Conservation (phyloP, 2,797 vertebrate genomes). For the Malacoraja senta region DNA sequence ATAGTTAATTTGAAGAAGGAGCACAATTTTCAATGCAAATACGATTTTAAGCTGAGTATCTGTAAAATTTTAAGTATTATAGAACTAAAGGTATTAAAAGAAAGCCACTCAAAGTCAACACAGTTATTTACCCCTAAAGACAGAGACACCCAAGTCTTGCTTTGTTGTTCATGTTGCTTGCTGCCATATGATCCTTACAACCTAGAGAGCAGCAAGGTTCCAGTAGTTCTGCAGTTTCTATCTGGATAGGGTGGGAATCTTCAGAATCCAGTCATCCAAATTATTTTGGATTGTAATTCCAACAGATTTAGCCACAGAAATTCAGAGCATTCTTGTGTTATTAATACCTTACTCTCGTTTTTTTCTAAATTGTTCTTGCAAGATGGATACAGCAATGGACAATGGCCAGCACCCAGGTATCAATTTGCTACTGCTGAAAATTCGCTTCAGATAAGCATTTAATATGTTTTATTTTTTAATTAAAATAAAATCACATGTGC, state of each 20-base stretch:
- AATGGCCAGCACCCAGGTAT: background rate
- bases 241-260: constrained; percentile 67
- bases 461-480: background rate
- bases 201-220: constrained; percentile 61
- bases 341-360: background rate
- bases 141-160: constrained; percentile 71
- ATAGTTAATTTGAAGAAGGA: constrained; percentile 53
- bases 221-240: constrained; percentile 55
- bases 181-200: constrained; percentile 61
- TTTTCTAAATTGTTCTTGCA: background rate
- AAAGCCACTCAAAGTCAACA: constrained; percentile 76
- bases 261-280: constrained; percentile 68
- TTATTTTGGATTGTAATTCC: constrained; percentile 68
- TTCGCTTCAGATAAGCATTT: background rate
- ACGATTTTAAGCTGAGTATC: constrained; percentile 69
- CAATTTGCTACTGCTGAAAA: background rate
- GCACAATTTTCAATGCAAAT: constrained; percentile 50
- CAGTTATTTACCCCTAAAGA: constrained; percentile 81
- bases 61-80: constrained; percentile 57
- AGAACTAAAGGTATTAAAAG: constrained; percentile 58
- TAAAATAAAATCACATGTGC: background rate
- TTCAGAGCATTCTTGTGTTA: constrained; percentile 48
- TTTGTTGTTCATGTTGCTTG: constrained; percentile 66
- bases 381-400: background rate
- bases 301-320: constrained; percentile 63